A percentile compares a stretch with the other conserved stretches of the same genome.
Evolutionary conservation across 2,113 vertebrate genomes (phyloP).

Genomic region (Phoenicopterus ruber): DNA sequence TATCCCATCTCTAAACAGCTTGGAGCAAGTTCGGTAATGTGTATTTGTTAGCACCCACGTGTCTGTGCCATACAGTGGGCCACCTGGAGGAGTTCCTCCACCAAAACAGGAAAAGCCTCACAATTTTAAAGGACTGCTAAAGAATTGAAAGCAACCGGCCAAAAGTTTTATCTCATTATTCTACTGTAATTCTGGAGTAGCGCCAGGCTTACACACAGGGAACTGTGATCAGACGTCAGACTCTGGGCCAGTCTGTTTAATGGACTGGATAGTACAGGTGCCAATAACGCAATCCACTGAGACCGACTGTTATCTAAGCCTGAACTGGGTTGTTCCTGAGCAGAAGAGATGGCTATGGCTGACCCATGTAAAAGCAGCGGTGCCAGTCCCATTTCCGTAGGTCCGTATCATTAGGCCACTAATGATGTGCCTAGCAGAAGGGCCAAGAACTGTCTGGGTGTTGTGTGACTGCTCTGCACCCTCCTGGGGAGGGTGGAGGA

Average conservation of each 20-base stretch:
- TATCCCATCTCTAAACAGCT: not conserved
- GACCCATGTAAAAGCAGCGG: not conserved
- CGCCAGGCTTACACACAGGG: accelerated
- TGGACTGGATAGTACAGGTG: not conserved
- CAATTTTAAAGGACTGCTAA: not conserved
- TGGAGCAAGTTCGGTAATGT: not conserved
- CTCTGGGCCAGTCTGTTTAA: not conserved
- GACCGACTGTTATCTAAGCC: not conserved
- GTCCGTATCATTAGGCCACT: not conserved
- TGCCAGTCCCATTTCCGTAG: not conserved
- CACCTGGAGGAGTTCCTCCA: not conserved
- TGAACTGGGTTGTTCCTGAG: not conserved
- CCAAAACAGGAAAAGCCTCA: not conserved
- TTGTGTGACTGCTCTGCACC: not conserved
- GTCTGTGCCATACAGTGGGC: not conserved
- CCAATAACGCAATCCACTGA: not conserved
- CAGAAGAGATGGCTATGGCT: not conserved
- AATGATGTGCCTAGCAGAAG: not conserved
- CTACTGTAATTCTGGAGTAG: not conserved
- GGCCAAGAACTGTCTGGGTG: not conserved
- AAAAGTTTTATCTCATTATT: not conserved
- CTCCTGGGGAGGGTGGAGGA: not conserved
- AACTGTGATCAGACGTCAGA: not conserved
- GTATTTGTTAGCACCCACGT: not conserved
- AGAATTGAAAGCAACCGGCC: not conserved